Conservation (phyloP, 2,797 vertebrate genomes). For the Liparis tanakae region DNA sequence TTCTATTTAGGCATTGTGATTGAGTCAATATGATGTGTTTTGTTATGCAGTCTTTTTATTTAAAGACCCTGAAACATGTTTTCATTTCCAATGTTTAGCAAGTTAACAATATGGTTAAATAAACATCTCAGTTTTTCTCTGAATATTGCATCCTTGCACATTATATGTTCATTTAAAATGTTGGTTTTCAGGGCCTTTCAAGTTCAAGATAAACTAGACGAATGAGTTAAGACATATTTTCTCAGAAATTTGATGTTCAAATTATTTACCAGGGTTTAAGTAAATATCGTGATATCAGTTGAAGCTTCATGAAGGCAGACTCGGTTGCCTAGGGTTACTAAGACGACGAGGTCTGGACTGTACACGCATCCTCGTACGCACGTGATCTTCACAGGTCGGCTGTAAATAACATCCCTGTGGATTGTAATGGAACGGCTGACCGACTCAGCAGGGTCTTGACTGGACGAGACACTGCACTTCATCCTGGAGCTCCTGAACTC, state of each 20-base stretch:
- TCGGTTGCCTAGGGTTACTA: slow-evolving; percentile 9
- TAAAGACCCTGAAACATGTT: not conserved
- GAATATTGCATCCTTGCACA: not conserved
- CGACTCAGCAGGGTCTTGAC: not conserved
- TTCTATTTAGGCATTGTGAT: not conserved
- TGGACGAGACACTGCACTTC: not conserved
- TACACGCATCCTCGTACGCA: slow-evolving; percentile 15
- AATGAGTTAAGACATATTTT: not conserved
- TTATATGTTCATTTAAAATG: not conserved
- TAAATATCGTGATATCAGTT: not conserved
- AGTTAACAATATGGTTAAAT: not conserved
- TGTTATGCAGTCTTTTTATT: not conserved
- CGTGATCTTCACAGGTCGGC: not conserved
- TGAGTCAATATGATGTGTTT: not conserved
- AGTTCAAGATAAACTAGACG: not conserved
- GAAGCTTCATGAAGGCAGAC: slow-evolving; percentile 30
- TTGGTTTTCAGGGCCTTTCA: not conserved
- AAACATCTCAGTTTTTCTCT: not conserved
- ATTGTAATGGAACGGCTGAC: not conserved
- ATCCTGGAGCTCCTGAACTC: not conserved
- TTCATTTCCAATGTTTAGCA: not conserved
- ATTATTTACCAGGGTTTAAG: not conserved
- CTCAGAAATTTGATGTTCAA: not conserved
- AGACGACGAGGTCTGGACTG: slow-evolving; percentile 4
- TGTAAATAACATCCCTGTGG: not conserved